A percentile compares a stretch with the other conserved stretches of the same genome.
Conservation (phyloP, 2,888 invertebrate genomes). For the Leucophenga montana region DNA sequence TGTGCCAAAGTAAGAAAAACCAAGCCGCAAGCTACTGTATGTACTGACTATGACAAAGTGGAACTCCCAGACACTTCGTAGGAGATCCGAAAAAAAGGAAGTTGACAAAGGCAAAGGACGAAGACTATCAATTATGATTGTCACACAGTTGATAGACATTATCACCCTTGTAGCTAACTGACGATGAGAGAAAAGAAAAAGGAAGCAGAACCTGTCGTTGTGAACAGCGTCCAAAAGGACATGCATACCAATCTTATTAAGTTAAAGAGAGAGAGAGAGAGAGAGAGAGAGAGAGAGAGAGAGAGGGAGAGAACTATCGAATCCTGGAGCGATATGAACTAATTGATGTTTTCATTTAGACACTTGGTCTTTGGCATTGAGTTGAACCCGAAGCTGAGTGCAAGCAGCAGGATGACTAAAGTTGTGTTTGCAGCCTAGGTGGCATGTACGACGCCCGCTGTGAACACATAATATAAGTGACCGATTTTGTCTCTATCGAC, state of each 20-base stretch:
- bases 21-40: constrained; percentile 62
- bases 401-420: no score
- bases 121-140: constrained; percentile 64
- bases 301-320: not conserved
- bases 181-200: not conserved
- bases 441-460: constrained; percentile 70
- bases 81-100: constrained; percentile 17
- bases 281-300: not conserved
- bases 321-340: constrained; percentile 51
- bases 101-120: constrained; percentile 31
- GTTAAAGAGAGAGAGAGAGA: not conserved
- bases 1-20: constrained; percentile 29
- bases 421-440: constrained; percentile 53
- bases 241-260: no score
- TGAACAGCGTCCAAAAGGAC: not conserved
- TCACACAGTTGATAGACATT: constrained; percentile 66
- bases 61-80: constrained; percentile 34
- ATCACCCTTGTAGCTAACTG: constrained; percentile 51
- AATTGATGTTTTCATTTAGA: constrained; percentile 67
- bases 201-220: constrained; percentile 55
- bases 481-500: not conserved
- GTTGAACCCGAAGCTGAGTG: not conserved
- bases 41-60: constrained; percentile 46
- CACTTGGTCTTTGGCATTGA: constrained; percentile 29
- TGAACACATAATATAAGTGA: constrained; percentile 65